Percentiles rank a stretch among this genome's conserved stretches.
Evolutionary conservation across 2,113 vertebrate species (phyloP).

Genomic region (Actinemys pallida): DNA sequence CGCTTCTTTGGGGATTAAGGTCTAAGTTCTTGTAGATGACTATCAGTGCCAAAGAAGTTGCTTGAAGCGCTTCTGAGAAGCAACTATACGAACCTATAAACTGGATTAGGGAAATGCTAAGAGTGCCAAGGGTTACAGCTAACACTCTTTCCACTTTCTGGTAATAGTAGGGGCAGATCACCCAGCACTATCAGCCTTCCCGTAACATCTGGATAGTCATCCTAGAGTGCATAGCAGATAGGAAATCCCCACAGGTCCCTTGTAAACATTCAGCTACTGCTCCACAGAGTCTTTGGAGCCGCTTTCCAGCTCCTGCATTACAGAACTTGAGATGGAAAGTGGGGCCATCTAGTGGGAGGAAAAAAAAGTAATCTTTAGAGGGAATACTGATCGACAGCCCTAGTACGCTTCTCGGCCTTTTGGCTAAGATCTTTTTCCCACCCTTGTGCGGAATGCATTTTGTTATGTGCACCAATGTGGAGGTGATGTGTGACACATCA

Average conservation of each 20-base stretch:
- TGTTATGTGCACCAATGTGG: too few relatives aligned
- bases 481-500: too few relatives aligned
- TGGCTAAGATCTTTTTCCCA: too few relatives aligned
- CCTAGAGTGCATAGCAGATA: background rate
- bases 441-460: too few relatives aligned
- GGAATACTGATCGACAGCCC: too few relatives aligned
- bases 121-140: background rate
- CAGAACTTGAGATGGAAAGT: rapidly evolving
- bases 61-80: background rate
- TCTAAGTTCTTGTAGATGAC: background rate
- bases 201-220: background rate
- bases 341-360: constrained; percentile 14
- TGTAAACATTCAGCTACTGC: background rate
- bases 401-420: too few relatives aligned
- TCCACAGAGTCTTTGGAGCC: background rate
- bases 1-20: background rate
- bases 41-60: background rate
- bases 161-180: background rate
- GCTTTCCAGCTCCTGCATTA: rapidly evolving
- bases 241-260: background rate
- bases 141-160: background rate
- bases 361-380: background rate
- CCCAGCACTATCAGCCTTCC: background rate
- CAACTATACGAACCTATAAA: background rate
- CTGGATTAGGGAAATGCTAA: background rate